These are phyloP conservation scores for Xenus cinereus DNA, from an alignment of 2,113 vertebrate species.

Conservation along the genomic window DNA sequence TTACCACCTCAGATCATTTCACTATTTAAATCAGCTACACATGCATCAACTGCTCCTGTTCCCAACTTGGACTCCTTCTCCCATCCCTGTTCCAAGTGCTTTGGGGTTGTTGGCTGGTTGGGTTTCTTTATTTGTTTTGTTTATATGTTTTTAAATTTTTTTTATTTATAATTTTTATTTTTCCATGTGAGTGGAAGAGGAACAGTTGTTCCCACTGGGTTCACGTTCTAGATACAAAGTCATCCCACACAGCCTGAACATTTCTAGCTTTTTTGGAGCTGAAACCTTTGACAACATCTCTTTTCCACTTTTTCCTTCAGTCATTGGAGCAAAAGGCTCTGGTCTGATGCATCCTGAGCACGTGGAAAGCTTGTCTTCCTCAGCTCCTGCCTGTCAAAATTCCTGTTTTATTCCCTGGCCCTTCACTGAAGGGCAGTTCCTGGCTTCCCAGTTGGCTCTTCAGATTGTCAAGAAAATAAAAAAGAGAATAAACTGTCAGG, in stretches of 20 bases:
- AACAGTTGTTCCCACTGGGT: not conserved
- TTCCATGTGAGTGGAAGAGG: not conserved
- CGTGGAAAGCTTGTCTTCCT: not conserved
- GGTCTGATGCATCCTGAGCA: not conserved
- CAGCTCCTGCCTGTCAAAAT: not conserved
- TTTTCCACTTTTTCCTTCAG: not conserved
- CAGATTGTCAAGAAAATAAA: not conserved
- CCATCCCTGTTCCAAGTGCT: not conserved
- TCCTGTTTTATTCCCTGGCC: not conserved
- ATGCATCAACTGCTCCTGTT: not conserved
- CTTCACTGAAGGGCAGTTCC: not conserved
- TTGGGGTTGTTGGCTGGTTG: not conserved
- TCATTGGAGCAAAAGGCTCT: not conserved
- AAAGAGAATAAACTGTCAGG: not conserved
- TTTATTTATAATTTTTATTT: not conserved
- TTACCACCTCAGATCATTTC: not conserved
- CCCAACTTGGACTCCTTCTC: not conserved
- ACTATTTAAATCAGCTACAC: not conserved
- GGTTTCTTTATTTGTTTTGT: not conserved
- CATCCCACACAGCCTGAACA: not conserved
- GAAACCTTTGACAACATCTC: not conserved
- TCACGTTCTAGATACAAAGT: not conserved
- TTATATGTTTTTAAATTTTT: not conserved
- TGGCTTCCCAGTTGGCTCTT: not conserved
- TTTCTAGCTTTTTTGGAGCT: not conserved